A percentile compares a stretch with the other conserved stretches of the same genome.
phyloP scores from a whole-genome alignment of 2,113 vertebrate genomes.

The Tetrax tetrax region DNA sequence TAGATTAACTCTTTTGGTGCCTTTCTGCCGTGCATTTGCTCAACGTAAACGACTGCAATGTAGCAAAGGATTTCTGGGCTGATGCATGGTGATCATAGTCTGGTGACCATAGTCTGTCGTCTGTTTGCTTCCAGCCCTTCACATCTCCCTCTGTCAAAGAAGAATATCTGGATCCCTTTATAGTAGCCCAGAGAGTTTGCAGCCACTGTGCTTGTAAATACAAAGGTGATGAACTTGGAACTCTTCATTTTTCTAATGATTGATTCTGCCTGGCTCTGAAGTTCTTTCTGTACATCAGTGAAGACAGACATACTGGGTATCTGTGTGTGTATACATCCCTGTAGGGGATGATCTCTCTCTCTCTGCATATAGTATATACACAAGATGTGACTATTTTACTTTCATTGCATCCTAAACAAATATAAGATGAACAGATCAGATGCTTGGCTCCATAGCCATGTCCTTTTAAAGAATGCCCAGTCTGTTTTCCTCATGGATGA shows the following conservation, averaged over 20 bases:
- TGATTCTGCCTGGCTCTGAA: neutral
- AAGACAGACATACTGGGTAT: neutral
- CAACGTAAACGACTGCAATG: neutral
- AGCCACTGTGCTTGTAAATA: fast-evolving
- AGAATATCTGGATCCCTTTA: neutral
- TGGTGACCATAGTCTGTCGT: neutral
- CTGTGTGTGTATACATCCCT: neutral
- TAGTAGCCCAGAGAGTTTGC: neutral
- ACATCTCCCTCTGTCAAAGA: neutral
- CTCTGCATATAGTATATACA: neutral
- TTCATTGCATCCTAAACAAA: neutral
- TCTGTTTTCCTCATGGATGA: neutral
- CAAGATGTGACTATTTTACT: neutral
- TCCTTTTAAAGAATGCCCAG: neutral
- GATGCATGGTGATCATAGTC: fast-evolving
- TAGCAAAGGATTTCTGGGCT: neutral
- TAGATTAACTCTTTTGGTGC: neutral
- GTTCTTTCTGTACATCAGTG: neutral
- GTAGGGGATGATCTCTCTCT: neutral
- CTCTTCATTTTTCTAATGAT: neutral
- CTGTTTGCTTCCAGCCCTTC: neutral
- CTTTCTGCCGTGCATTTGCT: neutral
- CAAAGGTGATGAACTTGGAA: neutral
- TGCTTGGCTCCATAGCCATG: neutral
- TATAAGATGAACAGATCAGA: neutral